Percentiles rank a stretch among this genome's conserved stretches.
phyloP scores from a whole-genome alignment of 1,140 invertebrate species.

The Bombus balteatus region DNA sequence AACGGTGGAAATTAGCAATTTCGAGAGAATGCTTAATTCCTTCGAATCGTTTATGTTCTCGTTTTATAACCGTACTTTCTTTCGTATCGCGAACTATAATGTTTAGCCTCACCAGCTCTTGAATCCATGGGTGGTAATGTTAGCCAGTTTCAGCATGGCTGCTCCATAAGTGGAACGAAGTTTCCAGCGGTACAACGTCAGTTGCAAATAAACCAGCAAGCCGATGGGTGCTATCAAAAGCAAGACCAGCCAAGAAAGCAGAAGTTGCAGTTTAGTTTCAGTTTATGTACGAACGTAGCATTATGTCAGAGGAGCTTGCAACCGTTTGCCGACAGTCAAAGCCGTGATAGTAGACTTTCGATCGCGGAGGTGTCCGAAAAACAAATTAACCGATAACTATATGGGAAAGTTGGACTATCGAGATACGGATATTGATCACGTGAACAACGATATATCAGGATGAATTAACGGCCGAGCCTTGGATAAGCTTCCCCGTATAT shows the following conservation, averaged over 20 bases:
- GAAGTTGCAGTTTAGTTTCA: conserved; percentile 6
- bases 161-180: background rate
- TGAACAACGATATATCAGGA: background rate
- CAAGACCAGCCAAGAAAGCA: background rate
- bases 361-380: background rate
- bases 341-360: background rate
- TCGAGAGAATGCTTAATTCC: background rate
- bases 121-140: background rate
- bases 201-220: conserved; percentile 29
- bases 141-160: background rate
- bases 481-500: background rate
- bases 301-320: background rate
- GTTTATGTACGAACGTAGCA: conserved; percentile 6
- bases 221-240: conserved; percentile 28
- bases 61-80: background rate
- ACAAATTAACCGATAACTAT: background rate
- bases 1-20: too few relatives aligned
- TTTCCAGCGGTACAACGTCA: background rate
- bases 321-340: background rate
- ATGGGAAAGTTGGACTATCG: background rate
- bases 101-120: background rate
- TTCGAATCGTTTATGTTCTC: background rate
- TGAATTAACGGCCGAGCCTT: background rate
- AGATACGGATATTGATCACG: background rate
- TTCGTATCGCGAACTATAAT: background rate